Conservation (phyloP, 2,888 invertebrate species). For the Hofmannophila pseudospretella region DNA sequence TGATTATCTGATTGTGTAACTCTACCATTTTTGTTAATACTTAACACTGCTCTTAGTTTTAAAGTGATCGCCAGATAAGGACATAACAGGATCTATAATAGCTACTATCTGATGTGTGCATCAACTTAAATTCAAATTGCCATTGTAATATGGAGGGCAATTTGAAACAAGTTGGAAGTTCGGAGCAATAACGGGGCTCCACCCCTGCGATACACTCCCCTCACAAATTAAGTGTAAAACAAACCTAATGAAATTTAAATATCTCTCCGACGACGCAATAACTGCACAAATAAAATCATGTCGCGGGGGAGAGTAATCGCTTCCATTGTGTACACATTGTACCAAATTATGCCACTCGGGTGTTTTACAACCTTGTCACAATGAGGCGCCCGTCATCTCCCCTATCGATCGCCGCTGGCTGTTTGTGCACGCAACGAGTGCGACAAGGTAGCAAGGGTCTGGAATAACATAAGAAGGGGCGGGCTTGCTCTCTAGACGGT, state of each 20-base stretch:
- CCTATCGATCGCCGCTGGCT: constrained; percentile 10
- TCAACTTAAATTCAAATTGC: constrained; percentile 68
- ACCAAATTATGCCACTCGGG: constrained; percentile 44
- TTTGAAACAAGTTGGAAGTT: constrained; percentile 55
- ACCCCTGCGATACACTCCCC: constrained; percentile 66
- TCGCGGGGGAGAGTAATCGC: constrained; percentile 71
- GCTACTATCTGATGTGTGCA: constrained; percentile 60
- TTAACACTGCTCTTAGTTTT: constrained; percentile 9
- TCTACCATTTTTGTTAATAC: no score
- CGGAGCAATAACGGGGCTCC: constrained; percentile 58
- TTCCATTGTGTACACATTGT: constrained; percentile 71
- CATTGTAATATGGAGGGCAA: constrained; percentile 58
- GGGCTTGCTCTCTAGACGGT: constrained; percentile 61
- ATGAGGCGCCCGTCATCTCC: constrained; percentile 21
- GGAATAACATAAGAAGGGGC: constrained; percentile 56
- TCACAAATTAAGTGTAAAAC: constrained; percentile 78
- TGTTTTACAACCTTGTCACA: constrained; percentile 53
- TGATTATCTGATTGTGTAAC: no score
- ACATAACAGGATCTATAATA: constrained; percentile 31
- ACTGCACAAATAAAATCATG: constrained; percentile 76
- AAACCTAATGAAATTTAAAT: constrained; percentile 79
- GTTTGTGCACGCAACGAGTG: constrained; percentile 23
- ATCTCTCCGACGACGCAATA: constrained; percentile 73
- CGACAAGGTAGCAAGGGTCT: constrained; percentile 53
- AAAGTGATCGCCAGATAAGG: constrained; percentile 29